phyloP scores from a whole-genome alignment of 2,113 vertebrate genomes.

The Eira barbara region DNA sequence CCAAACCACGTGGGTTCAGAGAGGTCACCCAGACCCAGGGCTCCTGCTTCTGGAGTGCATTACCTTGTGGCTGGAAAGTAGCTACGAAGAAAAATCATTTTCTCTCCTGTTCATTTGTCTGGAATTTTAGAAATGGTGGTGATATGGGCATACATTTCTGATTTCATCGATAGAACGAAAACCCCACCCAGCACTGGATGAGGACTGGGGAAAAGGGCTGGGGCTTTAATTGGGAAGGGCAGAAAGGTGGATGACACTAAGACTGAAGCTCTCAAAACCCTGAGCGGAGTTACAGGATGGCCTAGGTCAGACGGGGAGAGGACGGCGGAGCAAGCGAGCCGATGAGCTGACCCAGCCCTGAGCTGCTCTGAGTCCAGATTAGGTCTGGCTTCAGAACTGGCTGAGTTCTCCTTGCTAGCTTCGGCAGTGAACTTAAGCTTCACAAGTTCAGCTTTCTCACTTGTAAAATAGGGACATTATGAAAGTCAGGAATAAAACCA shows the following conservation, averaged over 20 bases:
- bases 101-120: background rate
- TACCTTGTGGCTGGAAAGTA: background rate
- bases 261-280: background rate
- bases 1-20: background rate
- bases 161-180: background rate
- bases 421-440: background rate
- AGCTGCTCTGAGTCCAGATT: background rate
- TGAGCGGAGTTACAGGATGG: background rate
- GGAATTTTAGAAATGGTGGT: background rate
- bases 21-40: background rate
- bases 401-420: background rate
- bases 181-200: background rate
- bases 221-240: background rate
- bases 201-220: background rate
- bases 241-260: background rate
- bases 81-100: background rate
- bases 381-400: background rate
- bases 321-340: background rate
- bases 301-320: background rate
- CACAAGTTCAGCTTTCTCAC: background rate
- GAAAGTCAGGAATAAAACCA: background rate
- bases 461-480: background rate
- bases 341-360: background rate
- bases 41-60: background rate
- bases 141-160: background rate